These are phyloP conservation scores for Perca fluviatilis DNA, from an alignment of 2,113 vertebrate species.

Conservation along the genomic window DNA sequence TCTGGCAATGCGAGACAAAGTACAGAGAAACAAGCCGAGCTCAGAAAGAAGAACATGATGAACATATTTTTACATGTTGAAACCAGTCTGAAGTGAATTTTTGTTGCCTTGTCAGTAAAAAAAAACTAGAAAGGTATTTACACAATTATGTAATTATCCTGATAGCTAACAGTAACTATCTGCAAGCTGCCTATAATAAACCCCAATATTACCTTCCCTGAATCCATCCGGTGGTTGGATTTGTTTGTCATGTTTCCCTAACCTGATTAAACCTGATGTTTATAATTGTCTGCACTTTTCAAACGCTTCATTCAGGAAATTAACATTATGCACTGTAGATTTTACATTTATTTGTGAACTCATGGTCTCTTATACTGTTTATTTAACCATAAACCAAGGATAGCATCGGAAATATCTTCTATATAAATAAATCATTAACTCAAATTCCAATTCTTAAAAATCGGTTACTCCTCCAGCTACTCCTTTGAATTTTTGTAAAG, in stretches of 20 bases:
- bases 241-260: neutral
- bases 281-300: no score
- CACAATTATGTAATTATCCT: neutral
- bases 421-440: no score
- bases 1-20: no score
- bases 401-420: no score
- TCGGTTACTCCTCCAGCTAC: no score
- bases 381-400: neutral
- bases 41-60: neutral
- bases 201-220: neutral
- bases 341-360: neutral
- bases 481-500: neutral
- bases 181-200: neutral
- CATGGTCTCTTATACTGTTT: neutral
- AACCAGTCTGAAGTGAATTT: neutral
- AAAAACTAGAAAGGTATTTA: neutral
- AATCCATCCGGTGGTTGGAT: neutral
- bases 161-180: neutral
- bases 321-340: neutral
- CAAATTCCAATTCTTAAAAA: no score
- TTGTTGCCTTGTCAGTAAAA: neutral
- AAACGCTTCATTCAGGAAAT: neutral
- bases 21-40: neutral
- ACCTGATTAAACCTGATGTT: neutral
- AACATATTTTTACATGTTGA: neutral